Evolutionary conservation across 1,140 invertebrate genomes (phyloP).

Genomic region (Bombus balteatus): DNA sequence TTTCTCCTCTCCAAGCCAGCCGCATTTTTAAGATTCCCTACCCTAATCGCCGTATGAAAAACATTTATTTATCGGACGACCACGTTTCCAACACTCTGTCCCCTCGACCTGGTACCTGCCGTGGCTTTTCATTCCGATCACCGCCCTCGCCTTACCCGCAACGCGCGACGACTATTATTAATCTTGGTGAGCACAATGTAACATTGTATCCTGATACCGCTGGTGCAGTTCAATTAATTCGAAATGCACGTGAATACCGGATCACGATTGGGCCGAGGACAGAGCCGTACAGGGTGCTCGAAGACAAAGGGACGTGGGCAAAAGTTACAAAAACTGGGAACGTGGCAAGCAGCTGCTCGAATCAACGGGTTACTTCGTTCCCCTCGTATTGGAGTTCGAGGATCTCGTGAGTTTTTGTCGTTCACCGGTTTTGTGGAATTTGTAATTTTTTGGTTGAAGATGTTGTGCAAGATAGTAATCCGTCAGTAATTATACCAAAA

Average conservation of each 20-base stretch:
- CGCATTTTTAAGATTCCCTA: neutral
- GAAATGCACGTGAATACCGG: conserved; percentile 66
- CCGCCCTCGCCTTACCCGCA: conserved; percentile 14
- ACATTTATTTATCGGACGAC: conserved; percentile 3
- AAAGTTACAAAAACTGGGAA: conserved; percentile 26
- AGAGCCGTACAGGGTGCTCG: neutral
- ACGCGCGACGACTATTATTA: conserved; percentile 67
- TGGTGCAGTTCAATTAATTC: conserved; percentile 73
- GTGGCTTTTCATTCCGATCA: conserved; percentile 18
- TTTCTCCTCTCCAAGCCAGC: too few species aligned
- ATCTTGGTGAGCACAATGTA: conserved; percentile 69
- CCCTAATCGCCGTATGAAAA: neutral
- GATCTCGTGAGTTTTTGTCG: conserved; percentile 19
- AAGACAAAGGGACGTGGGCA: conserved; percentile 21
- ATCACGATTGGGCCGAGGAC: neutral
- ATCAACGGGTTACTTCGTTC: neutral
- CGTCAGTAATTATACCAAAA: neutral
- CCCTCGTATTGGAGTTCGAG: neutral
- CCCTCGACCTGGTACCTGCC: neutral
- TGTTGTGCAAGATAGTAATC: neutral
- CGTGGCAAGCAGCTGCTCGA: neutral
- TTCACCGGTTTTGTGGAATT: neutral
- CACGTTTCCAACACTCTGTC: too few species aligned
- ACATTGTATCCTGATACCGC: conserved; percentile 70
- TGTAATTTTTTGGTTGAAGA: neutral